Evolutionary conservation across 2,888 invertebrate species (phyloP), one percentile per base, ranked within the genome.

Genomic region (Orthosia gothica): DNA sequence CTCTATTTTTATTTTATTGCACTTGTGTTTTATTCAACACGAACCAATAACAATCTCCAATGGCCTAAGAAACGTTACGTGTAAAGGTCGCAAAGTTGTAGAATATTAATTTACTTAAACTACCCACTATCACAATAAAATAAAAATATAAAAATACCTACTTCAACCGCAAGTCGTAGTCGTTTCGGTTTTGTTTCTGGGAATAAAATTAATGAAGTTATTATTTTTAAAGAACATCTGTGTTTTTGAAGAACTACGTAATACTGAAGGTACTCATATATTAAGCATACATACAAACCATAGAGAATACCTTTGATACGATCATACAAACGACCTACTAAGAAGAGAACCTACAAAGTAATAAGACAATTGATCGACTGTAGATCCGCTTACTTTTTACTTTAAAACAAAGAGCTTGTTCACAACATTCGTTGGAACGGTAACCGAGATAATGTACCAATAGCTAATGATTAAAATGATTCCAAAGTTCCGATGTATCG

Each of bases 331-430:
- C 68, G 70, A 68, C 66, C 70, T 68, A 62, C 74, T 72, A 58
- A 52, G 50, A 64, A 67, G 20, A 72, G 52, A 59, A 70, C 20
- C 63, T 67, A 82, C 87, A 87, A 85, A 84, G 76, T 87, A 75
- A 76, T 63, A 66, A 70, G 59, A 87, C 87, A 84, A 83, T 79
- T 82, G 76, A 77, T 73, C 58, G 73, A 66, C 76, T 83, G 76
- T 78, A 80, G 74, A 76, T 81, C 81, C 79, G 79, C 40, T 71
- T 74, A 71, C 70, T 70, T 80, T 83, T 82, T 49, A 73, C 57
- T 65, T 72, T 59, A 64, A 74, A 79, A 87, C 87, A 87, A 85
- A 87, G 86, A 83, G 65, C 58, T 73, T 74, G 61, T 87, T 85
- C 67, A 87, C 4, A 74, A 78, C 72, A 67, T 73, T 79, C 61